phyloP scores from a whole-genome alignment of 2,888 invertebrate species.

The Selenia dentaria region DNA sequence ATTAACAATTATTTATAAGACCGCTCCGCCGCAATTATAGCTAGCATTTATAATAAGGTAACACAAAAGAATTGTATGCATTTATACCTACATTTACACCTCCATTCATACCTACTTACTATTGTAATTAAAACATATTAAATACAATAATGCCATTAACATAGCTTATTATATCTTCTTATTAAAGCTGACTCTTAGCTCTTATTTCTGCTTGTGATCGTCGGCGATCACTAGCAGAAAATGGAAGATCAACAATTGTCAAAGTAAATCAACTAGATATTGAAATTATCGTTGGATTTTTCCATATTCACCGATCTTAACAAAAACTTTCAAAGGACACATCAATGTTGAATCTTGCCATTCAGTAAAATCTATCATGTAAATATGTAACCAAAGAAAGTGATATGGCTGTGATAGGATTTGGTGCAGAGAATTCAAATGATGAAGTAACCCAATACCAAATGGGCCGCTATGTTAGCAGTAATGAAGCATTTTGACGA shows the following conservation, averaged over 20 bases:
- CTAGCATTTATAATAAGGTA: too few species aligned
- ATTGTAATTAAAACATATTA: too few species aligned
- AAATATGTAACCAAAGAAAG: slow-evolving; percentile 25
- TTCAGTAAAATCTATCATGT: slow-evolving; percentile 14
- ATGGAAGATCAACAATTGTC: slow-evolving; percentile 33
- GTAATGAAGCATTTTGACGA: slow-evolving; percentile 1
- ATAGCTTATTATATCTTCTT: too few species aligned
- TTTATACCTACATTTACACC: too few species aligned
- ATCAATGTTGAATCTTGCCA: slow-evolving; percentile 28
- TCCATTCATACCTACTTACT: too few species aligned
- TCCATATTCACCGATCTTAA: slow-evolving; percentile 8
- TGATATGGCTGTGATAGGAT: slow-evolving; percentile 15
- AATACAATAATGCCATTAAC: too few species aligned
- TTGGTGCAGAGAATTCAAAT: slow-evolving; percentile 17
- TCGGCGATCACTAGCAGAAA: slow-evolving; percentile 33
- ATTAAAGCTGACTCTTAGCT: too few species aligned
- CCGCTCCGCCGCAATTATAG: too few species aligned
- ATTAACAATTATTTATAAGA: too few species aligned
- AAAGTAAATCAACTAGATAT: slow-evolving; percentile 35
- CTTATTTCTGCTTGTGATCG: too few species aligned
- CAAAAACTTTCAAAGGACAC: slow-evolving; percentile 20
- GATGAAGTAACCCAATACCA: slow-evolving; percentile 22
- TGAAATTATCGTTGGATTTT: slow-evolving; percentile 36
- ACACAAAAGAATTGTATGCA: too few species aligned
- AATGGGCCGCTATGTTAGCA: slow-evolving; percentile 8